Base-by-base conservation (phyloP, 2,113 vertebrate species). In the Pogonocichla stellata region DNA sequence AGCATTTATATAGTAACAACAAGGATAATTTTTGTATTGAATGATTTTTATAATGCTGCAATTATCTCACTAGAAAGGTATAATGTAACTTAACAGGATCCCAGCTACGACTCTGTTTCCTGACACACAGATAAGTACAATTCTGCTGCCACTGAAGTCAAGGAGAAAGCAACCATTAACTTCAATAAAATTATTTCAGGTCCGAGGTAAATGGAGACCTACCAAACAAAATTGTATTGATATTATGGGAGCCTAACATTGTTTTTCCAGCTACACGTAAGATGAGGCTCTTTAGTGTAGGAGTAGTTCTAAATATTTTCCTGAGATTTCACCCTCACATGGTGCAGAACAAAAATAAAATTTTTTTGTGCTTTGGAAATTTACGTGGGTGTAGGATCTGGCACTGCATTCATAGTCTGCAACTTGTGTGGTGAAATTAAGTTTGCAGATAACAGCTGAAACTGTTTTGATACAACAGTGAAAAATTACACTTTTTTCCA, bases 31-130 rank as follows among this genome's bases (percentile, higher is more conserved):
- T 92, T 95, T 95, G 85, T 94, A 95, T 88, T 92, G 92, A 90
- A 84, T 84, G 71, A 90, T 94, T 95, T 95, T 95, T 95, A 80
- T 93, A 96, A 96, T 96, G 92, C 43, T 72, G 75, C 88, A 88
- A 97, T 96, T 96, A 97, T 95, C 93, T 96, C 82, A 94, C 93
- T 82, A 92, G 86, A 94, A 97, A 97, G 85, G 75, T 88, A 95
- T 86, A 96, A 96, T 96, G 93, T 92, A 93, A 83, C 93, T 96
- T 96, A 95, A 94, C 93, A 94, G 82, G 48, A 96, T 95, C 60
- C 82, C 69, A 88, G 75, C 40, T 69, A 74, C 9, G 25, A 53
- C 72, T 95, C 81, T 1, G 25, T 84, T 96, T 96, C 86, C 95
- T 96, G 92, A 92, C 88, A 79, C 54, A 48, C 51, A 75, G 72